A percentile compares a stretch with the other conserved stretches of the same genome.
phyloP scores from a whole-genome alignment of 2,113 vertebrate genomes.

The Myrmophylax atrothorax region DNA sequence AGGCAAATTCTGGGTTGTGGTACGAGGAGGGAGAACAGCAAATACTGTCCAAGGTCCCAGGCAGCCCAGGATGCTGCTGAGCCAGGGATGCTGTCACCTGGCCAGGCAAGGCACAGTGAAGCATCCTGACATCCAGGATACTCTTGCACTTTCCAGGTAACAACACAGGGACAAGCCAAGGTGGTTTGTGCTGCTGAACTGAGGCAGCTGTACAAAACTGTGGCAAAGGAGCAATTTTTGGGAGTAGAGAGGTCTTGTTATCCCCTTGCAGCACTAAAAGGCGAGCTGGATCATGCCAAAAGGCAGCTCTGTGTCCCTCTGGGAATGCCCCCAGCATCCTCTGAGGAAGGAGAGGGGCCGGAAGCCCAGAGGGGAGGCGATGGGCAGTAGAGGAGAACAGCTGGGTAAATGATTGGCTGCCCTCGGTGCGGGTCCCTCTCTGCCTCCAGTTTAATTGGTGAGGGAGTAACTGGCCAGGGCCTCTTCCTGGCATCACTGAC shows the following conservation, averaged over 20 bases:
- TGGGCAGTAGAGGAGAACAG: neutral
- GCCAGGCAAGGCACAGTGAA: accelerated
- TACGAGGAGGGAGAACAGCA: neutral
- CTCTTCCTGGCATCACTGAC: neutral
- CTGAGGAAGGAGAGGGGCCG: neutral
- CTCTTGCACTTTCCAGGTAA: neutral
- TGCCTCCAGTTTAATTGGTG: conserved; percentile 22
- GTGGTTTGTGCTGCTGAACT: neutral
- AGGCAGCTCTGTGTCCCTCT: neutral
- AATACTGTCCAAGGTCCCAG: neutral
- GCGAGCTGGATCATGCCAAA: neutral
- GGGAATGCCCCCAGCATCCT: neutral
- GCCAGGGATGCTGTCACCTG: accelerated
- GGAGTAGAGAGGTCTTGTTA: accelerated
- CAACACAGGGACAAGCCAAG: neutral
- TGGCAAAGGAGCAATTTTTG: neutral
- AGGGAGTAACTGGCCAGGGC: neutral
- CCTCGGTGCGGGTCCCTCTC: accelerated
- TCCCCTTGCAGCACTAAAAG: neutral
- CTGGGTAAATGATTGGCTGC: conserved; percentile 12
- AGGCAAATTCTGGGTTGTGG: neutral
- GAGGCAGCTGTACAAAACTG: neutral
- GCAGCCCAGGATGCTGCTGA: neutral
- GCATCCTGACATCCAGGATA: neutral
- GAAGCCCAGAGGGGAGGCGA: neutral